Evolutionary conservation across 2,888 invertebrate genomes (phyloP).

Genomic region (Subacronicta megacephala): DNA sequence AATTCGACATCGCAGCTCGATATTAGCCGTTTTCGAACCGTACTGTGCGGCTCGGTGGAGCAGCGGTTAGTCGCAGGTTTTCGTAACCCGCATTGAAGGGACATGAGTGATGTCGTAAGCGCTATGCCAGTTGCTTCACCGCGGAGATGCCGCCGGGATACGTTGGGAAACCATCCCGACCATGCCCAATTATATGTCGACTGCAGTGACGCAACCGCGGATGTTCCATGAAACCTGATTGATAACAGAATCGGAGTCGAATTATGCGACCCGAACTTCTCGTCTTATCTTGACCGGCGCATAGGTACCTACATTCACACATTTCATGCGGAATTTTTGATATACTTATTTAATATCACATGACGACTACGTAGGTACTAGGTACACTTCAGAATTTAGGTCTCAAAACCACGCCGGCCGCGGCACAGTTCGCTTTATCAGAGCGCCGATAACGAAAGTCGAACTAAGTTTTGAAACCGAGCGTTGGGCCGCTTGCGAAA

Average conservation of each 20-base stretch:
- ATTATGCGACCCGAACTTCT: slow-evolving; percentile 43
- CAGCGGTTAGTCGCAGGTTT: slow-evolving; percentile 85
- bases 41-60: slow-evolving; percentile 61
- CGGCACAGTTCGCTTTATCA: slow-evolving; percentile 86
- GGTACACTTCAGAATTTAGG: slow-evolving; percentile 77
- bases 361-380: slow-evolving; percentile 46
- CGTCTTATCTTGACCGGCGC: slow-evolving; percentile 40
- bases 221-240: slow-evolving; percentile 76
- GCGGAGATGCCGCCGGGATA: slow-evolving; percentile 85
- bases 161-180: slow-evolving; percentile 89
- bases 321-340: slow-evolving; percentile 24
- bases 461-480: slow-evolving; percentile 87
- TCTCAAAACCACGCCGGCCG: slow-evolving; percentile 82
- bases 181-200: slow-evolving; percentile 85
- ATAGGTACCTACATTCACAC: slow-evolving; percentile 19
- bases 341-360: slow-evolving; percentile 38
- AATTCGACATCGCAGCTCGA: slow-evolving; percentile 65
- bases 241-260: slow-evolving; percentile 65
- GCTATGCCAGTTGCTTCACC: slow-evolving; percentile 80
- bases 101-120: slow-evolving; percentile 84
- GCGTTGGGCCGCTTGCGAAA: slow-evolving; percentile 89
- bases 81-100: slow-evolving; percentile 88
- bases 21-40: slow-evolving; percentile 73
- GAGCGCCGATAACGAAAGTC: slow-evolving; percentile 87
- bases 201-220: slow-evolving; percentile 77